Base-by-base conservation (phyloP, 2,797 vertebrate genomes). In the Brotula barbata region DNA sequence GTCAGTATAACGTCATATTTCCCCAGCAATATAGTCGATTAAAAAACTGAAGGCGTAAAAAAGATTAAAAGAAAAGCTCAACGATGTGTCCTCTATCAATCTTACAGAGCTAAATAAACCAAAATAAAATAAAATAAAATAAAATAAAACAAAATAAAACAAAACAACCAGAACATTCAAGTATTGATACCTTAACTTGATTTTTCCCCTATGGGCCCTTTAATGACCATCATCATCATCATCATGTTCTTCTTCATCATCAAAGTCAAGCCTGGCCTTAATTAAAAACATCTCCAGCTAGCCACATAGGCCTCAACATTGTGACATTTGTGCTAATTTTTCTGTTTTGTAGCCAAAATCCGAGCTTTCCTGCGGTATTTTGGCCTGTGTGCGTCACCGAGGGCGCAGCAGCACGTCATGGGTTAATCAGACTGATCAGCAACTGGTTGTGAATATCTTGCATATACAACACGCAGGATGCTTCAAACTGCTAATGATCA, bases 261-360 rank as follows among this genome's bases (percentile, higher is more conserved):
- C 73, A 78, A 28, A 69, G 39, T 71, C 54, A 47, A 65, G 59
- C 60, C 52, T 58, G 63, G 73, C 50, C 51, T 80, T 65, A 72
- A 72, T 70, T 36, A 59, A 80, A 33, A 33, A 6, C 31, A 33
- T 11, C 5, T 33, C 9, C 5, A 33, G 6, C 14, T 0, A 19
- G 2, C 17, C 36, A 13, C 3, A 15, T 12, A 59, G 70, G 75
- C 80, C 74, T 40, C 47, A 46, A 31, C 72, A 20, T 23, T 13
- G 28, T 0, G 11, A 14, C 51, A 45, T 3, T 1, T 6, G 0
- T 2, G 7, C 1, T 1, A 2, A 62, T 65, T 5, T 11, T 0
- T 15, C 2, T 8, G 21, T 51, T 62, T 16, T 54, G 52, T 28
- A 9, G 14, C 16, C 22, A 22, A 71, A 6, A 63, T 8, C 9